These are phyloP conservation scores for Myotis vivesi DNA, from an alignment of 2,797 vertebrate species.

Conservation along the genomic window DNA sequence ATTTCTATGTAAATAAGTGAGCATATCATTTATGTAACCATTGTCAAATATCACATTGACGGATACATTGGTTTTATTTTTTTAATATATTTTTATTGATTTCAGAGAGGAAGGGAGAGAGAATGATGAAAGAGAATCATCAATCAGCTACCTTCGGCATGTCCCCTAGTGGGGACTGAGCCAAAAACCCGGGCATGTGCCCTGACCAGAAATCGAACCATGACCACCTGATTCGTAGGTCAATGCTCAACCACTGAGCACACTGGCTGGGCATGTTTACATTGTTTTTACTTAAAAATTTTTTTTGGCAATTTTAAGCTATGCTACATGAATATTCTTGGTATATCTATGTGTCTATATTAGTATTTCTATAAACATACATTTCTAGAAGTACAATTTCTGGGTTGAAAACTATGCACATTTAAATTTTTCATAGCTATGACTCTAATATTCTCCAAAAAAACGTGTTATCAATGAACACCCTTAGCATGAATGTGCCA, in stretches of 20 bases:
- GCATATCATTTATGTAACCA: neutral
- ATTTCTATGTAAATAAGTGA: neutral
- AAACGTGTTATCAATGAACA: neutral
- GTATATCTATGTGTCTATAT: neutral
- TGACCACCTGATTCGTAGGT: no score
- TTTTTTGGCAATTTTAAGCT: neutral
- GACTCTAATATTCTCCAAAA: neutral
- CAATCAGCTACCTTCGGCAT: no score
- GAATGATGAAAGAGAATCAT: no score
- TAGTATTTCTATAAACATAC: neutral
- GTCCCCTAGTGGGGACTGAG: no score
- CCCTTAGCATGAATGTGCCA: neutral
- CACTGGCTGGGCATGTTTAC: neutral
- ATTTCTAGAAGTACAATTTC: neutral
- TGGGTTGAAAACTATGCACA: neutral
- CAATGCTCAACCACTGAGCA: no score
- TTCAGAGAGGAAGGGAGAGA: no score
- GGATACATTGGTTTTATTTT: no score
- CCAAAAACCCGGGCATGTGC: no score
- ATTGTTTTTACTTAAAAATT: neutral
- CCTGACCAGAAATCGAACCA: no score
- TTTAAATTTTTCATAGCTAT: conserved; percentile 12
- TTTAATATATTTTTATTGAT: no score
- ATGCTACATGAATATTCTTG: neutral
- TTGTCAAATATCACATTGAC: neutral